These are phyloP conservation scores for Strigamia maritima DNA, from an alignment of 2,888 invertebrate genomes.

Conservation along the genomic window DNA sequence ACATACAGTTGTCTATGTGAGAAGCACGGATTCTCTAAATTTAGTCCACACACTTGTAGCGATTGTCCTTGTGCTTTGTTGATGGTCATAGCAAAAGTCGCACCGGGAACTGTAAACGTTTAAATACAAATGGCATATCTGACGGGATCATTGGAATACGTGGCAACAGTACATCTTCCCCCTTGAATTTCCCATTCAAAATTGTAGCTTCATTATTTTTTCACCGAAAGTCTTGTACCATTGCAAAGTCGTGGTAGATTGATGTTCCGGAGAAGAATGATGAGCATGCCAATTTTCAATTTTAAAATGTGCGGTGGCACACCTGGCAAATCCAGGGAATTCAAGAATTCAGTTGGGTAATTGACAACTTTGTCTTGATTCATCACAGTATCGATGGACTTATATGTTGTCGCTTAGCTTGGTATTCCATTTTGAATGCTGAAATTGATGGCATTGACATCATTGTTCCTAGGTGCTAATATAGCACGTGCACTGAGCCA, in stretches of 20 bases:
- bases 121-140: too few relatives aligned
- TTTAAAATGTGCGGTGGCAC: too few relatives aligned
- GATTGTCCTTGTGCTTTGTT: too few relatives aligned
- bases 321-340: too few relatives aligned
- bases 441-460: slow-evolving; percentile 42
- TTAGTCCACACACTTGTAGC: slow-evolving; percentile 38
- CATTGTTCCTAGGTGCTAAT: slow-evolving; percentile 44
- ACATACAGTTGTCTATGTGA: slow-evolving; percentile 48
- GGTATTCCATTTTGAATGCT: slow-evolving; percentile 38
- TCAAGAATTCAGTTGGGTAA: too few relatives aligned
- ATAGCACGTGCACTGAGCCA: slow-evolving; percentile 44
- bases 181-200: slow-evolving; percentile 42
- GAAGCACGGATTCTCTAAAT: slow-evolving; percentile 44
- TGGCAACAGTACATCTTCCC: slow-evolving; percentile 44
- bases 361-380: too few relatives aligned
- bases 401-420: slow-evolving; percentile 34
- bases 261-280: slow-evolving; percentile 45
- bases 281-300: slow-evolving; percentile 45
- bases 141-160: too few relatives aligned
- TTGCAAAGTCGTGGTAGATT: slow-evolving; percentile 46
- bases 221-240: slow-evolving; percentile 45
- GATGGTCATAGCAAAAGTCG: too few relatives aligned
- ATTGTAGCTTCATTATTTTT: slow-evolving; percentile 43
- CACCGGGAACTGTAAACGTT: too few relatives aligned
- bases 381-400: slow-evolving; percentile 42